Conservation (phyloP, 1,140 invertebrate genomes). For the Orussus abietinus region DNA sequence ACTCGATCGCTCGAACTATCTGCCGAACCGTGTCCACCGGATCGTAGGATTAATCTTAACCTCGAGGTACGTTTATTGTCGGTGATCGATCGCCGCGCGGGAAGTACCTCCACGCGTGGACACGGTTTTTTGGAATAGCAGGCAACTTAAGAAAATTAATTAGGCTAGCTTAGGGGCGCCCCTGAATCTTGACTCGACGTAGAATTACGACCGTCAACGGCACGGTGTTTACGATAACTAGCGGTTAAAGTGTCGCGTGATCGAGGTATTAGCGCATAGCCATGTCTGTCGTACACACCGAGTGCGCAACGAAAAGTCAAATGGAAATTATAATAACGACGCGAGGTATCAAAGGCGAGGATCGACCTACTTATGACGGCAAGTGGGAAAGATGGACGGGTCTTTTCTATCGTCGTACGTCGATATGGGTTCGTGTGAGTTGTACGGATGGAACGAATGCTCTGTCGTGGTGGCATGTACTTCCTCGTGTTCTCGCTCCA, state of each 20-base stretch:
- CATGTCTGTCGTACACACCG: slow-evolving; percentile 26
- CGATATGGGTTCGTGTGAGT: too few relatives aligned
- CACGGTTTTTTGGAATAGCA: slow-evolving; percentile 34
- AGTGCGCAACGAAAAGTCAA: slow-evolving; percentile 25
- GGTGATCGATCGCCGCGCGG: slow-evolving; percentile 9
- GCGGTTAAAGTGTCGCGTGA: too few relatives aligned
- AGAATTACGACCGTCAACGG: too few relatives aligned
- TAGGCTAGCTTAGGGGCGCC: slow-evolving; percentile 39
- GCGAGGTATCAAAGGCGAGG: too few relatives aligned
- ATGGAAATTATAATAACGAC: slow-evolving; percentile 13
- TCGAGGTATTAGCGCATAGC: slow-evolving; percentile 22
- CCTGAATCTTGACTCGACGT: slow-evolving; percentile 23
- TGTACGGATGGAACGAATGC: too few relatives aligned
- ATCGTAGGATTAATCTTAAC: not conserved
- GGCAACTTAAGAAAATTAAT: slow-evolving; percentile 28
- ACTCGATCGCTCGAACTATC: not conserved
- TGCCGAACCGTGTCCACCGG: not conserved
- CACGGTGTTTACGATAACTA: too few relatives aligned
- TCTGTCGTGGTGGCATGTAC: too few relatives aligned
- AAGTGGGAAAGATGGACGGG: too few relatives aligned
- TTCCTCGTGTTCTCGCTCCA: too few relatives aligned
- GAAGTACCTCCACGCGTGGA: slow-evolving; percentile 11
- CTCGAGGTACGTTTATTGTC: not conserved
- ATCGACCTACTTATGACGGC: too few relatives aligned
- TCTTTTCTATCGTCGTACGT: too few relatives aligned